phyloP scores from a whole-genome alignment of 2,797 vertebrate genomes.

The Salarias fasciatus region DNA sequence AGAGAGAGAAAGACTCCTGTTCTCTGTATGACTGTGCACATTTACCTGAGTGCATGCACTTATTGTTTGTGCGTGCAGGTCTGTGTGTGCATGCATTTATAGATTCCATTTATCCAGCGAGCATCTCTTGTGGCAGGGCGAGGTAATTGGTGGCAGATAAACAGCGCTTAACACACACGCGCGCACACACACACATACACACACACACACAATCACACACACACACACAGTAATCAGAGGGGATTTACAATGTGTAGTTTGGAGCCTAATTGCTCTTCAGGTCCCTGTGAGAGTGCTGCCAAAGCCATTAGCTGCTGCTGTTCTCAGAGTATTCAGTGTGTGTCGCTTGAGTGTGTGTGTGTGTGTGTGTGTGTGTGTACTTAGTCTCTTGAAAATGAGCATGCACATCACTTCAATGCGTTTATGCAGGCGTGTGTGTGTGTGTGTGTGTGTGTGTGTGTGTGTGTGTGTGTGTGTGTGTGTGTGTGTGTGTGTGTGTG shows the following conservation, averaged over 20 bases:
- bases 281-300: conserved; percentile 92
- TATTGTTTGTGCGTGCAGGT: conserved; percentile 12
- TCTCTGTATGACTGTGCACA: conserved; percentile 73
- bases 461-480: conserved; percentile 17
- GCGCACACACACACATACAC: not conserved
- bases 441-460: conserved; percentile 18
- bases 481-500: conserved; percentile 17
- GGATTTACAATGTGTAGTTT: conserved; percentile 99
- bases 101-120: conserved; percentile 71
- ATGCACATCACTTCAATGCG: conserved; percentile 32
- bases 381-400: conserved; percentile 57
- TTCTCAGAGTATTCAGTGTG: conserved; percentile 69
- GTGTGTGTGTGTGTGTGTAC: conserved; percentile 31
- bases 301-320: conserved; percentile 80
- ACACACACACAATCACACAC: too few species aligned
- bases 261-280: conserved; percentile 98
- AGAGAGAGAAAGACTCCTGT: conserved; percentile 24
- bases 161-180: conserved; percentile 92
- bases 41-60: conserved; percentile 59
- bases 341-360: conserved; percentile 49
- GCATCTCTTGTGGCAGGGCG: conserved; percentile 89
- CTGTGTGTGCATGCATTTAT: conserved; percentile 53
- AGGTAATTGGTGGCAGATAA: conserved; percentile 96
- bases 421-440: too few species aligned
- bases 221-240: conserved; percentile 87